Conservation (phyloP, 2,113 vertebrate genomes). For the Sinocyclocheilus maitianheensis region DNA sequence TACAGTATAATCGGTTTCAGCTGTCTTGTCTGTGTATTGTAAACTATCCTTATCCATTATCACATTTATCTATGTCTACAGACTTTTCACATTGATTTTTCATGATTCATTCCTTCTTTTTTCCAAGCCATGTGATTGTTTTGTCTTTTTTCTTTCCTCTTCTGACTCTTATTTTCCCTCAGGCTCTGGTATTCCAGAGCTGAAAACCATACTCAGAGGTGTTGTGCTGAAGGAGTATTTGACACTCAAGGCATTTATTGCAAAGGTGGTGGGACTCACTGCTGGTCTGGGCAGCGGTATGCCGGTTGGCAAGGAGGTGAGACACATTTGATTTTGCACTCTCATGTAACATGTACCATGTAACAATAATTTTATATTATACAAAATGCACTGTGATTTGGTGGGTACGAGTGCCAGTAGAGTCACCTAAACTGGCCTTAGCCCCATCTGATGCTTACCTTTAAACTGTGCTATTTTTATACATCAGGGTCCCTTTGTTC, state of each 20-base stretch:
- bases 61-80: too few relatives aligned
- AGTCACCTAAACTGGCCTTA: neutral
- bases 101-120: neutral
- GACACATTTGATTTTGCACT: slow-evolving; percentile 19
- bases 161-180: neutral
- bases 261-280: slow-evolving; percentile 90
- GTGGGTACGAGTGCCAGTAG: neutral
- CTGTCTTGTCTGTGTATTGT: too few relatives aligned
- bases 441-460: neutral
- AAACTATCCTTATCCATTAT: too few relatives aligned
- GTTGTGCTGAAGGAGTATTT: slow-evolving; percentile 93
- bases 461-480: slow-evolving; percentile 10
- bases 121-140: neutral
- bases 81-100: neutral
- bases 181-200: slow-evolving; percentile 92
- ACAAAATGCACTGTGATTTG: neutral
- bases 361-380: neutral
- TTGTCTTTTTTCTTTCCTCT: neutral
- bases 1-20: too few relatives aligned
- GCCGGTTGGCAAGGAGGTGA: slow-evolving; percentile 93
- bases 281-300: slow-evolving; percentile 91
- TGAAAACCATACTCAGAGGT: slow-evolving; percentile 93
- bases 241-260: slow-evolving; percentile 88
- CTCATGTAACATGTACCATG: neutral
- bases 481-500: slow-evolving; percentile 90